Percentiles rank a stretch among this genome's conserved stretches.
Evolutionary conservation across 53 echinoderm and acorn worm genomes (phyloP).

Genomic region (Temnopleurus reevesii): DNA sequence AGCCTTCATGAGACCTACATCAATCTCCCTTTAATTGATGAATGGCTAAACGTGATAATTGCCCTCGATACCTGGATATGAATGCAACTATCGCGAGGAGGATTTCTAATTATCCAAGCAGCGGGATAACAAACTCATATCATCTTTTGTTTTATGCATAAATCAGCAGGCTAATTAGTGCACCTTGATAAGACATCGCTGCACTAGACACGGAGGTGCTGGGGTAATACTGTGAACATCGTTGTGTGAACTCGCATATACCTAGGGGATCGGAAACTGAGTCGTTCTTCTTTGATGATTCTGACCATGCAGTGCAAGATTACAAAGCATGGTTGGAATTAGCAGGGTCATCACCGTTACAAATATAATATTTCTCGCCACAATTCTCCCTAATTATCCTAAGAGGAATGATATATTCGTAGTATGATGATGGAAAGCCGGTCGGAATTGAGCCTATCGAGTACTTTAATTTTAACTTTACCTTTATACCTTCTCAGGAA

Average conservation of each 20-base stretch:
- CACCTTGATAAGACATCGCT: background rate
- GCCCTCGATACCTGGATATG: background rate
- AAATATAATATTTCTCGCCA: slow-evolving; percentile 33
- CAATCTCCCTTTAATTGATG: background rate
- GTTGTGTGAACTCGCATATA: background rate
- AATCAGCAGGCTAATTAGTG: slow-evolving; percentile 2
- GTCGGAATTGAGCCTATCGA: too few relatives aligned
- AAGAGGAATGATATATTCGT: too few relatives aligned
- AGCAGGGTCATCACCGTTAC: background rate
- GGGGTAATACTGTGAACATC: background rate
- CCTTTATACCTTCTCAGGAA: too few relatives aligned
- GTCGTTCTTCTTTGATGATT: background rate
- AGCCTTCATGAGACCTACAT: too few relatives aligned
- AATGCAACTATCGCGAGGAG: background rate
- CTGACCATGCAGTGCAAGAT: background rate
- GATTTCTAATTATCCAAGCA: slow-evolving; percentile 21
- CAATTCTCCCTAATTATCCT: background rate
- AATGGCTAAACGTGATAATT: background rate
- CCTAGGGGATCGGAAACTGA: background rate
- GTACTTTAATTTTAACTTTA: too few relatives aligned
- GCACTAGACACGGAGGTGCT: background rate
- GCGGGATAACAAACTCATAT: background rate
- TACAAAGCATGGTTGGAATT: background rate
- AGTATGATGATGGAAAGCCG: too few relatives aligned
- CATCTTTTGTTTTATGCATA: background rate